A percentile compares a stretch with the other conserved stretches of the same genome.
phyloP scores from a whole-genome alignment of 2,113 vertebrate genomes.

The Psammodynastes pulverulentus region DNA sequence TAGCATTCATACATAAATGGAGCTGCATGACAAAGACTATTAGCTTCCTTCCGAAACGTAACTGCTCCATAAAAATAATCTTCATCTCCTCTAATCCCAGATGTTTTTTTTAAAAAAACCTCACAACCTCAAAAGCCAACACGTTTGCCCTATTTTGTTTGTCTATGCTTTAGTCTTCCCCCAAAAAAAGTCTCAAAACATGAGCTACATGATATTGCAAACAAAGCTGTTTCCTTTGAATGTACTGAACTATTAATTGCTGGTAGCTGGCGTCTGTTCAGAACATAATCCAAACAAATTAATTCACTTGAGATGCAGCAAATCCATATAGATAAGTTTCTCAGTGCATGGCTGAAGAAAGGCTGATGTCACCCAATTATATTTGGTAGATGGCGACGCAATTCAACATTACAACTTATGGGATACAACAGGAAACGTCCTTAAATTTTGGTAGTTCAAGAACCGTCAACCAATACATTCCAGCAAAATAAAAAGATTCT shows the following conservation, averaged over 20 bases:
- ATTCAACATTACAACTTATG: neutral
- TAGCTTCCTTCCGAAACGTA: neutral
- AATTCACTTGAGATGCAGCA: neutral
- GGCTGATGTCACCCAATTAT: slow-evolving; percentile 11
- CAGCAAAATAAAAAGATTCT: neutral
- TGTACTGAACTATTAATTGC: neutral
- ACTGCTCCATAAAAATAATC: neutral
- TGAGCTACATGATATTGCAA: neutral
- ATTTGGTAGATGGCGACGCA: neutral
- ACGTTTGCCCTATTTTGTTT: neutral
- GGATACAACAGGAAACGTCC: neutral
- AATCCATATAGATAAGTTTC: neutral
- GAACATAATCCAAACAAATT: neutral
- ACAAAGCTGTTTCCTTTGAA: neutral
- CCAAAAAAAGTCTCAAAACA: neutral
- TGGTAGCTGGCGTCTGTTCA: neutral
- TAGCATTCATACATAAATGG: neutral
- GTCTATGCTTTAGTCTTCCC: neutral
- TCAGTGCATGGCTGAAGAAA: neutral
- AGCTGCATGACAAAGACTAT: neutral
- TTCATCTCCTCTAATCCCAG: neutral
- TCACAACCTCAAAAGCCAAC: neutral
- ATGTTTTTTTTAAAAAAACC: neutral
- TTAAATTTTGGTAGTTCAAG: neutral
- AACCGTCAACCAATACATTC: neutral